Evolutionary conservation across 2,888 invertebrate genomes (phyloP), one percentile per base, ranked within the genome.

Genomic region (Congeria kusceri): DNA sequence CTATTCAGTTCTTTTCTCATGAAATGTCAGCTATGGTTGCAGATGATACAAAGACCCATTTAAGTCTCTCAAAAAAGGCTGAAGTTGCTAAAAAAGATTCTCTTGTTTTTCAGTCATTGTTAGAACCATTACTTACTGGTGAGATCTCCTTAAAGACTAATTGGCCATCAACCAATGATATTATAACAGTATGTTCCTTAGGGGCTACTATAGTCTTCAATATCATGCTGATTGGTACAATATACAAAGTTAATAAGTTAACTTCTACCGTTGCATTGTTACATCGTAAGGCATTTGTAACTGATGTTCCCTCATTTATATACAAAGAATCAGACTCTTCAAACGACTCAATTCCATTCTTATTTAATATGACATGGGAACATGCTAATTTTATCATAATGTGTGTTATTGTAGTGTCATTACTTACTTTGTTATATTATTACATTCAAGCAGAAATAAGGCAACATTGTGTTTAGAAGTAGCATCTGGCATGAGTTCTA

Each of bases 1-100:
- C 46, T n/a, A 25, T 79, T 58, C 61, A 71, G 57, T 7, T 79
- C 0, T 79, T 61, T 44, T 28, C 66, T 15, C 79, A 79, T 58
- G 29, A 70, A 57, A 74, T 79, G 70, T 66, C 70, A 28, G 15
- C 74, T 29, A 62, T 74, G n/a, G 20, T 79, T n/a, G 79, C 74
- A 13, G 63, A 49, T 44, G 71, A 79, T 59, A n/a, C 32, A 9
- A 68, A 80, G 44, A 25, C 61, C 1, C 80, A 80, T 46, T 46
- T 80, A 15, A 73, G 57, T 39, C 39, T 80, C 28, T 11, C 68
- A 20, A 77, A 80, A 70, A 77, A 77, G 73, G 73, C 68, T 32
- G 46, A 73, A 46, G 66, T 64, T 18, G 62, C 77, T 28, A 80
- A 73, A 53, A 53, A 65, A 20, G 80, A 80, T 77, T 49, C 25